A percentile compares a stretch with the other conserved stretches of the same genome.
These are phyloP conservation scores for Xiphorhynchus elegans DNA, from an alignment of 2,113 vertebrate species.

Conservation along the genomic window DNA sequence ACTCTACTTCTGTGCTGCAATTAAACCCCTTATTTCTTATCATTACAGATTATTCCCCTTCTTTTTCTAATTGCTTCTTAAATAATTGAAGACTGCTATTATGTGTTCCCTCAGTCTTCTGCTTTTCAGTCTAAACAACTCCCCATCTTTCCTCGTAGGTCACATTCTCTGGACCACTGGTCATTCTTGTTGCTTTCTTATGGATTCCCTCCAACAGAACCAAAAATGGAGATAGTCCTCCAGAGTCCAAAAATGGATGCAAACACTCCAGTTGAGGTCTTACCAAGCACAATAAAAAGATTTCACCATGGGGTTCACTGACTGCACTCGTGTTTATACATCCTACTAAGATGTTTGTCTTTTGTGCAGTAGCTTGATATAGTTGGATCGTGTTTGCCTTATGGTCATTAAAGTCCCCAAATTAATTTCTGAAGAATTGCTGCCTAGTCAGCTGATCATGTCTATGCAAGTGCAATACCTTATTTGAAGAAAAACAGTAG, in stretches of 20 bases:
- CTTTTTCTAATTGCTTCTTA: not conserved
- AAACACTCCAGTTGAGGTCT: not conserved
- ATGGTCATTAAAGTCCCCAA: not conserved
- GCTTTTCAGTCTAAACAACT: slow-evolving; percentile 46
- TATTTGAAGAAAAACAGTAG: not conserved
- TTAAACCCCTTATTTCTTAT: slow-evolving; percentile 37
- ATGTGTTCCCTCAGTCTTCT: not conserved
- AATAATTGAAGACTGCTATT: not conserved
- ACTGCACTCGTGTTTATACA: slow-evolving; percentile 29
- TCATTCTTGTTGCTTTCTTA: slow-evolving; percentile 25
- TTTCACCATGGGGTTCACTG: slow-evolving; percentile 25
- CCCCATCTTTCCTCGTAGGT: slow-evolving; percentile 9
- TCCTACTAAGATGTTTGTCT: slow-evolving; percentile 14
- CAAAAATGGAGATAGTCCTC: not conserved
- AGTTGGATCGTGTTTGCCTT: not conserved
- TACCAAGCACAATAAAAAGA: not conserved
- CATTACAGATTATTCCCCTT: not conserved
- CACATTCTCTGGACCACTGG: slow-evolving; percentile 28
- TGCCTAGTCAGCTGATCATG: not conserved
- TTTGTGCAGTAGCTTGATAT: not conserved
- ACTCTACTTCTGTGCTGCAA: not conserved
- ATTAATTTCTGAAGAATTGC: not conserved
- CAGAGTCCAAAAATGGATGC: slow-evolving; percentile 44
- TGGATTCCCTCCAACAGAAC: slow-evolving; percentile 24
- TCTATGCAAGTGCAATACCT: not conserved